These are phyloP conservation scores for Oreochromis spilurus DNA, from an alignment of 2,113 vertebrate species.

Conservation along the genomic window DNA sequence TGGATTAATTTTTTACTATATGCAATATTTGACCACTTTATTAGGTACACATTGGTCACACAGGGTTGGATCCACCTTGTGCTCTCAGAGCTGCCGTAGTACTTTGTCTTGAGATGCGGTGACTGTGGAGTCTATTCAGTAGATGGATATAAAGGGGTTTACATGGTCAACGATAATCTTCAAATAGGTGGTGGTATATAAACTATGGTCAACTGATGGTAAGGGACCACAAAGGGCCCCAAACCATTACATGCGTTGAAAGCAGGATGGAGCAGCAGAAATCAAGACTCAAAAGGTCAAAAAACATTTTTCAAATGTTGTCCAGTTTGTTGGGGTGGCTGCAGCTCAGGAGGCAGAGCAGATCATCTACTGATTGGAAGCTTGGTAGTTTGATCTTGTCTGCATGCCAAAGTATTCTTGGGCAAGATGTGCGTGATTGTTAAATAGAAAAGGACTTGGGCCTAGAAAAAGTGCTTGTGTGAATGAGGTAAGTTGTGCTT, in stretches of 20 bases:
- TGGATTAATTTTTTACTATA: not conserved
- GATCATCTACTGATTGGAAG: not conserved
- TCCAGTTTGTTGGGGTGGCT: not conserved
- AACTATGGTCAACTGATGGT: not conserved
- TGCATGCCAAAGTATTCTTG: not conserved
- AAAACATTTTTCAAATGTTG: not conserved
- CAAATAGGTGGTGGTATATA: not conserved
- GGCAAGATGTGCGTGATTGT: not conserved
- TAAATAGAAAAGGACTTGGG: not conserved
- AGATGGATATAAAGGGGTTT: not conserved
- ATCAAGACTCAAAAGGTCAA: not conserved
- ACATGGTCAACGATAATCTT: not conserved
- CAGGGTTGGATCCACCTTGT: not conserved
- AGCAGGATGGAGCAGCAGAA: not conserved
- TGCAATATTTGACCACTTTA: not conserved
- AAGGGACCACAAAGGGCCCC: not conserved
- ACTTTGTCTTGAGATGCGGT: not conserved
- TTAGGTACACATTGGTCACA: rapidly evolving
- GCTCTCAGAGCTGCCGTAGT: not conserved
- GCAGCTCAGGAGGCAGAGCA: rapidly evolving
- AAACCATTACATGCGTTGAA: not conserved
- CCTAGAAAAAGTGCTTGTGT: not conserved
- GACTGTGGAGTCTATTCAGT: not conserved
- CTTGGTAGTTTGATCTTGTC: not conserved
- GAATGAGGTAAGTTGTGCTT: not conserved